Base-by-base conservation (phyloP, 1,140 invertebrate species). In the Formica selysi region DNA sequence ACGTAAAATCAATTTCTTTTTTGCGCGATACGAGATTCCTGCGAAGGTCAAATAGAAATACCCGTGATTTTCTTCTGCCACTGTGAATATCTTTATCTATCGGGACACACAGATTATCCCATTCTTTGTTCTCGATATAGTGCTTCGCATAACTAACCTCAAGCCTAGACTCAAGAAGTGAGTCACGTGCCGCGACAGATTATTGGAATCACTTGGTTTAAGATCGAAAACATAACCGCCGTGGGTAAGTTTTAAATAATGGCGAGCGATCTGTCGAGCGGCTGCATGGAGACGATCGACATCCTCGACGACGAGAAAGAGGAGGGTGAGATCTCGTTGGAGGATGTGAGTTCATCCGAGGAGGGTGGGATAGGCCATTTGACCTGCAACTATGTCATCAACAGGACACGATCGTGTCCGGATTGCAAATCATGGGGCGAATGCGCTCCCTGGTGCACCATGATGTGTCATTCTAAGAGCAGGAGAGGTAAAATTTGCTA, bases 311-410 rank as follows among this genome's bases (percentile, higher is more conserved):
- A 93, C 36, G 92, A 93, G 41, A 94, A 94, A 67, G 94, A 95
- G 81, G 95, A 95, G 83, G 95, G 94, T 41, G 94, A 95, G 65
- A 94, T 95, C 76, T 95, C 95, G 3, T 87, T 95, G 67, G 95
- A 95, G 57, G 94, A 95, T 89, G 94, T 95, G 6, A 95, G 95
- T 64, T 95, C 95, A 1, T 95, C 94, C 10, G 94, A 95, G 74
- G 95, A 95, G 64, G 79, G 79, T 4, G 79, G 68, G 3, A 73
- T 83, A 13, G 89, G 92, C 38, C 93, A 93, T 61, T 41, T 85
- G 26, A 88, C 90, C 73, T 91, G 87, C 36, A 79, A 81, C 70
- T 91, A 88, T 19, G 76, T 79, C 26, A 71, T 79, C 29, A 62
- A 16, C 32, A 91, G 85, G 51, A 70, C 32, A 65, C 81, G 81